These are phyloP conservation scores for Cochlearius cochlearius DNA, from an alignment of 2,113 vertebrate species.

Conservation along the genomic window DNA sequence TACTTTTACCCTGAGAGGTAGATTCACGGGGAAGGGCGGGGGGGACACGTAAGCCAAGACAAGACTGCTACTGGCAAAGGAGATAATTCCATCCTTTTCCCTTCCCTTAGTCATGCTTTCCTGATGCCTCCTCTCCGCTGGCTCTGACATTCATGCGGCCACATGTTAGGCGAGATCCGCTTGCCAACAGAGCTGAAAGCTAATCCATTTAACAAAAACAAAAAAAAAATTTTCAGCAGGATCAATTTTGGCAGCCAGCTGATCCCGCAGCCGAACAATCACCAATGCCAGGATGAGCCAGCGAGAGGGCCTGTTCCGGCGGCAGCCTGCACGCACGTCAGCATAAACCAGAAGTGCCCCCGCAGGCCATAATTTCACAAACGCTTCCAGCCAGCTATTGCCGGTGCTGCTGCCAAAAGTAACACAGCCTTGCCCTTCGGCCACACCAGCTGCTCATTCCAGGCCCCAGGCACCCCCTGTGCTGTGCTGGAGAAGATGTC, in stretches of 20 bases:
- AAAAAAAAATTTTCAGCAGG: background rate
- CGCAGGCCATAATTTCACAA: slow-evolving; percentile 6
- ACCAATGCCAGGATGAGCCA: background rate
- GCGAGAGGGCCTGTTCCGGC: background rate
- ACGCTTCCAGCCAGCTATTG: slow-evolving; percentile 39
- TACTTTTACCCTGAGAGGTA: background rate
- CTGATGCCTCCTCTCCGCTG: background rate
- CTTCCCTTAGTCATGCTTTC: slow-evolving; percentile 55
- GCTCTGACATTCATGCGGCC: background rate
- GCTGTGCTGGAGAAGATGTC: background rate
- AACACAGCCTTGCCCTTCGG: slow-evolving; percentile 38
- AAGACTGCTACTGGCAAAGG: background rate
- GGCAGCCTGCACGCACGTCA: slow-evolving; percentile 23
- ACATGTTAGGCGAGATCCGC: background rate
- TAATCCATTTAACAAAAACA: background rate
- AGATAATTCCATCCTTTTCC: background rate
- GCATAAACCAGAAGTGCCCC: slow-evolving; percentile 29
- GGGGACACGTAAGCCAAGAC: background rate
- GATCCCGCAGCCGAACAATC: background rate
- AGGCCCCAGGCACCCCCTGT: background rate
- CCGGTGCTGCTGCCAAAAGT: slow-evolving; percentile 30
- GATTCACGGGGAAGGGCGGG: background rate
- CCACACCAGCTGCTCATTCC: slow-evolving; percentile 42
- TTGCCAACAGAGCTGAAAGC: slow-evolving; percentile 38
- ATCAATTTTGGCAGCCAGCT: slow-evolving; percentile 28